Percentiles rank a stretch among this genome's conserved stretches.
These are phyloP conservation scores for Gallinago undulata DNA, from an alignment of 2,113 vertebrate species.

Conservation along the genomic window DNA sequence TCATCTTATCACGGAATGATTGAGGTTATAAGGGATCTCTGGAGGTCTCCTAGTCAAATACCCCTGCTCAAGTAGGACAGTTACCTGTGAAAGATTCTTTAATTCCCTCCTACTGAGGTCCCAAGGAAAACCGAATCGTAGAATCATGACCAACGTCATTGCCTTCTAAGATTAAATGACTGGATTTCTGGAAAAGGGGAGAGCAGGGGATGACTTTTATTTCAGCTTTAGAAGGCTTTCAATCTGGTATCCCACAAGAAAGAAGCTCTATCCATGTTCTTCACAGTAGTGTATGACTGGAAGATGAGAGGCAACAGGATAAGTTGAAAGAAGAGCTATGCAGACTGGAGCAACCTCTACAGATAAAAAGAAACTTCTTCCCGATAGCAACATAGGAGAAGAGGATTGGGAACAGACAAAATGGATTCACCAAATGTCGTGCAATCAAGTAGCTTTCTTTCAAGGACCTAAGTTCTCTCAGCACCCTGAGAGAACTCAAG, in stretches of 20 bases:
- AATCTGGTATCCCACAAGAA: background rate
- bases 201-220: background rate
- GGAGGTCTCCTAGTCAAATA: background rate
- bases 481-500: no score
- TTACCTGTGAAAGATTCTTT: background rate
- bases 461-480: no score
- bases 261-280: background rate
- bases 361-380: background rate
- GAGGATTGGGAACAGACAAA: no score
- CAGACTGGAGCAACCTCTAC: background rate
- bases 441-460: no score
- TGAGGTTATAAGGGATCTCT: background rate
- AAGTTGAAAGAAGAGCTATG: background rate
- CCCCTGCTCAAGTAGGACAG: background rate
- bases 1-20: accelerated
- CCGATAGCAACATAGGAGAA: background rate
- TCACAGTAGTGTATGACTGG: background rate
- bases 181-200: background rate
- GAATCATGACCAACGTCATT: background rate
- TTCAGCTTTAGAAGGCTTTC: background rate
- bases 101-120: background rate
- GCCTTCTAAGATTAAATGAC: background rate
- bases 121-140: background rate
- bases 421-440: no score
- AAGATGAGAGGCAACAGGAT: background rate